Base-by-base conservation (phyloP, 2,797 vertebrate genomes). In the Odontamblyopus lacepedii region DNA sequence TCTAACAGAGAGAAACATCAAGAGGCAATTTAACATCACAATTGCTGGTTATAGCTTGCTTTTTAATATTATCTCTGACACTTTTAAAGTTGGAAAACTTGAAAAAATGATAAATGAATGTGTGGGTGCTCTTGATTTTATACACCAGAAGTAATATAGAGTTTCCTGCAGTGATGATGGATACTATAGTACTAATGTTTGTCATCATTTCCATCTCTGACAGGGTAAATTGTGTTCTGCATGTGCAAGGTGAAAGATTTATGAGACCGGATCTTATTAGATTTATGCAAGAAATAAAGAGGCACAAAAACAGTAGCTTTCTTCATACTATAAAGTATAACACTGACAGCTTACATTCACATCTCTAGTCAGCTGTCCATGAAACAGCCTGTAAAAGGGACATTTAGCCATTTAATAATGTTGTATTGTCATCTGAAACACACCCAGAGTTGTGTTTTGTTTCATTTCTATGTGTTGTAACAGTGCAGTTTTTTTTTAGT, bases 141-240 rank as follows among this genome's bases (percentile, higher is more conserved):
- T 66, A 61, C 18, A 64, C 41, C 19, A 44, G 63, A 44, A 44
- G 63, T 15, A 64, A 27, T 44, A 16, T 44, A 64, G 11, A n/a
- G 35, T 44, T 64, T 38, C 35, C 23, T 44, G 63, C 38, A 26
- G 63, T 2, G 44, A 1, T 65, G 41, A 50, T 50, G 62, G 62
- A 38, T 16, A 7, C 41, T 48, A 50, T 27, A 29, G 26, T 15
- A 18, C 41, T 29, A 50, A 23, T 50, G 26, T 66, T 50, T 66
- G 26, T 48, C 63, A 66, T 66, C 18, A 29, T 51, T 66, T 67
- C 68, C 67, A 65, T 64, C 60, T 41, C 16, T 30, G 53, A 60
- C 71, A 62, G 48, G 38, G 63, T 76, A 80, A 76, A 78, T 80
- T 68, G 19, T 72, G 60, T 87, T 80, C 75, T 44, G 75, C 67